Base-by-base conservation (phyloP, 2,888 invertebrate species). In the Masnerella sp. region DNA sequence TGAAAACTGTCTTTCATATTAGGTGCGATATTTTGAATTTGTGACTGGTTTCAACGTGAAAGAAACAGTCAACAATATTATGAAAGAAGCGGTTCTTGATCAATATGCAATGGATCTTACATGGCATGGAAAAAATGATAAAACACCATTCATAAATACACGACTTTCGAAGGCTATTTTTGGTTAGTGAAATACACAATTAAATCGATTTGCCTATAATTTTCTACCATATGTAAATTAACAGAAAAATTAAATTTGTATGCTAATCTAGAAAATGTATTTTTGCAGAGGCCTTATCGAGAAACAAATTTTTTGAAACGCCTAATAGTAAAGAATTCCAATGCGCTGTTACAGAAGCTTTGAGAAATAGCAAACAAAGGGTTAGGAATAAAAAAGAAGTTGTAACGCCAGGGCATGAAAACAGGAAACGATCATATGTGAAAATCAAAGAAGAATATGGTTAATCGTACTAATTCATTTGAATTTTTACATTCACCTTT, bases 121-220 rank as follows among this genome's bases (percentile, higher is more conserved):
- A 9, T 71, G 71, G 71, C 71, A 71, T 34, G 71, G 71, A 38
- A 71, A 71, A 51, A 71, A 71, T 64, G 71, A 71, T 12, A 71
- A 71, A 64, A 62, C 56, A 0, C 54, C 64, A 2, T 71, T 71
- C 17, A 71, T 64, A 14, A 71, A 64, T 30, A 71, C 64, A 12
- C 64, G 71, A 2, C 51, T 71, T 28, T 71, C 71, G 7, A 71
- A 32, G 14, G 64, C 71, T 1, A 71, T 71, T 58, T 71, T 71
- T 36, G 70, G 71, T 64, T 15, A 4, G 17, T 40, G 3, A 36
- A 1, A 36, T 14, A 2, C 14, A 36, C n/a, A 36, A 5, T 36
- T 14, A 36, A 36, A 36, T 36, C n/a, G n/a, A n/a, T n/a, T n/a
- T n/a, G n/a, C n/a, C n/a, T n/a, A n/a, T n/a, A n/a, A n/a, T n/a